Conservation (phyloP, 2,888 invertebrate species). For the Sinodicranocentrus sp. region DNA sequence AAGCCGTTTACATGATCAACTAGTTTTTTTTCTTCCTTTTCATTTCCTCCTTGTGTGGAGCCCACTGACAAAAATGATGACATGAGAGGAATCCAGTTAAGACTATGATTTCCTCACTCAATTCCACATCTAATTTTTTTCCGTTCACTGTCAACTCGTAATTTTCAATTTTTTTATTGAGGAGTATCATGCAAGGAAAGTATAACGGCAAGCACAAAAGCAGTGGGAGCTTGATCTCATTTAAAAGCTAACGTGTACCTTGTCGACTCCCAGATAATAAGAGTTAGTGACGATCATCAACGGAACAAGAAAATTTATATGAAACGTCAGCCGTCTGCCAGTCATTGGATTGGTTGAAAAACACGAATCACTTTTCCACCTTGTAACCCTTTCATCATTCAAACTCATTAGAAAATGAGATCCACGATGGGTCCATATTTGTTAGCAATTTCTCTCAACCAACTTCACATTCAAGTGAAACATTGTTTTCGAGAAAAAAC, state of each 20-base stretch:
- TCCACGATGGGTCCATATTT: no score
- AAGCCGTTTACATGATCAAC: conserved; percentile 55
- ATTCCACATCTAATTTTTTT: conserved; percentile 40
- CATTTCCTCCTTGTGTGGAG: conserved; percentile 12
- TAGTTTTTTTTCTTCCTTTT: conserved; percentile 23
- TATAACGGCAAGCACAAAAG: background rate
- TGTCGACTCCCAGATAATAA: background rate
- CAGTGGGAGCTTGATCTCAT: no score
- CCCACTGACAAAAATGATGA: background rate
- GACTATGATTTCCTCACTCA: no score
- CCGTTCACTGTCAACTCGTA: conserved; percentile 10
- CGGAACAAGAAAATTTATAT: background rate
- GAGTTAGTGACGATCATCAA: no score
- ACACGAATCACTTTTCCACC: no score
- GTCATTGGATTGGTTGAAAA: no score
- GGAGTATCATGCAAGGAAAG: conserved; percentile 7
- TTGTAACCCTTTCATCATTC: no score
- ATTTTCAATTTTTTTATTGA: conserved; percentile 8
- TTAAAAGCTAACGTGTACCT: background rate
- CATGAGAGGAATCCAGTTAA: conserved; percentile 7
- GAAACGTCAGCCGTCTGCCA: background rate
- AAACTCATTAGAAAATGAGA: no score
- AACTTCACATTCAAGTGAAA: no score
- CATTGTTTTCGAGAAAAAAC: no score
- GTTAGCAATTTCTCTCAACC: no score